phyloP scores from a whole-genome alignment of 2,888 invertebrate species.

The Mesoligia furuncula region DNA sequence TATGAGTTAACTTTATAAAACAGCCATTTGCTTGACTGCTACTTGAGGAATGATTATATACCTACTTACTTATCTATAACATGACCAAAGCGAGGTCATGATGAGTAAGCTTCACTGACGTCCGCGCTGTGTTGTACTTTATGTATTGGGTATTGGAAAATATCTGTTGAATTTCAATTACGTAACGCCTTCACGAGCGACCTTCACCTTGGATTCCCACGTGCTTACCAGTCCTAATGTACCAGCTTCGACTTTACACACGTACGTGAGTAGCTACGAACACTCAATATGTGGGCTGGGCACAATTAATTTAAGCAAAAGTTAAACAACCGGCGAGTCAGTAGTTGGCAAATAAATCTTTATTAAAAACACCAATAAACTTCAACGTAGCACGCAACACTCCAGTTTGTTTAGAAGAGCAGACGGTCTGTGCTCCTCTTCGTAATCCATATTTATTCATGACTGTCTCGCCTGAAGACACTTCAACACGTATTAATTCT shows the following conservation, averaged over 20 bases:
- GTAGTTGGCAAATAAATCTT: constrained; percentile 62
- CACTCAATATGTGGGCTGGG: constrained; percentile 43
- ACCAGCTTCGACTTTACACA: constrained; percentile 39
- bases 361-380: constrained; percentile 61
- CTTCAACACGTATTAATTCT: constrained; percentile 12
- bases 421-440: constrained; percentile 50
- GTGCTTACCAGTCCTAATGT: constrained; percentile 70
- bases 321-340: constrained; percentile 55
- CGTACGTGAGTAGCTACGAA: constrained; percentile 36
- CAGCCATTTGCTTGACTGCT: constrained; percentile 12
- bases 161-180: constrained; percentile 78
- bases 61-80: constrained; percentile 41
- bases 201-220: constrained; percentile 80
- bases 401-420: constrained; percentile 45
- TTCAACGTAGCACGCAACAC: constrained; percentile 52
- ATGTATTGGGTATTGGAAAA: constrained; percentile 58
- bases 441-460: constrained; percentile 53
- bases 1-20: constrained; percentile 5
- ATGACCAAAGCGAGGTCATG: constrained; percentile 57
- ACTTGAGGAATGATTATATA: constrained; percentile 38
- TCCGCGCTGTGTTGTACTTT: constrained; percentile 55
- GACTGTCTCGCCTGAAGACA: constrained; percentile 40
- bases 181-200: constrained; percentile 71
- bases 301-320: constrained; percentile 52
- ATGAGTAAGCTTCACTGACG: constrained; percentile 62